Percentiles rank a stretch among this genome's conserved stretches.
Evolutionary conservation across 1,140 invertebrate genomes (phyloP).

Genomic region (Polyergus mexicanus): DNA sequence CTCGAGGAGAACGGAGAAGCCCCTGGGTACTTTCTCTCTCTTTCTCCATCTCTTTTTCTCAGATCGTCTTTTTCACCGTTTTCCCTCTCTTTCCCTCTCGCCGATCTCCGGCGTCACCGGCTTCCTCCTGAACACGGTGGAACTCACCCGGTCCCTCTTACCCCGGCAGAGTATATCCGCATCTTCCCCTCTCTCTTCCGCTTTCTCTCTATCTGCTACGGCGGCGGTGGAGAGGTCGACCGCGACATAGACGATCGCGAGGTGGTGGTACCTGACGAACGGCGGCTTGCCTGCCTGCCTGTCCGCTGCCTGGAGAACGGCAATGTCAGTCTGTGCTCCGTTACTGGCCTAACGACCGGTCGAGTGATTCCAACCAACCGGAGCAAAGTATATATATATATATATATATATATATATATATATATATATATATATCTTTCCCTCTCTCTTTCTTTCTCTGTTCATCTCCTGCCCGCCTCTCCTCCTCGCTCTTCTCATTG

Average conservation of each 20-base stretch:
- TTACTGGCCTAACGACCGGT: conserved; percentile 43
- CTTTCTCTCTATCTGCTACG: conserved; percentile 65
- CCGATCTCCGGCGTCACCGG: conserved; percentile 8
- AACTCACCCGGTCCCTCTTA: not conserved
- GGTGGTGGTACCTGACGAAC: conserved; percentile 76
- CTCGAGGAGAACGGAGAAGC: conserved; percentile 11
- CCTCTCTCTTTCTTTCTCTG: not conserved
- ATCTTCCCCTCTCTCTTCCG: conserved; percentile 67
- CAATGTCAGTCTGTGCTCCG: conserved; percentile 68
- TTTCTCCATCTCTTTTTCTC: not conserved
- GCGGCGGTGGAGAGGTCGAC: conserved; percentile 55
- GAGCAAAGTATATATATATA: conserved; percentile 22
- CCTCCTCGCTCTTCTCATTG: not conserved
- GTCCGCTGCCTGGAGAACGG: conserved; percentile 66
- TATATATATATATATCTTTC: conserved; percentile 11
- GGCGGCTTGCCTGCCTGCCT: conserved; percentile 30
- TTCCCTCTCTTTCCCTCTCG: not conserved
- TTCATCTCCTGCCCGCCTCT: not conserved
- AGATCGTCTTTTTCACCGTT: not conserved
- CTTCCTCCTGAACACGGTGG: conserved; percentile 21
- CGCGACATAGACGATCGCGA: conserved; percentile 64
- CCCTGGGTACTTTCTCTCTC: conserved; percentile 24
- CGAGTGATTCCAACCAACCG: conserved; percentile 44
- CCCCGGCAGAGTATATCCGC: not conserved
- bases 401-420: conserved; percentile 3